Conservation (phyloP, 2,797 vertebrate species). For the Lophotriccus pileatus region DNA sequence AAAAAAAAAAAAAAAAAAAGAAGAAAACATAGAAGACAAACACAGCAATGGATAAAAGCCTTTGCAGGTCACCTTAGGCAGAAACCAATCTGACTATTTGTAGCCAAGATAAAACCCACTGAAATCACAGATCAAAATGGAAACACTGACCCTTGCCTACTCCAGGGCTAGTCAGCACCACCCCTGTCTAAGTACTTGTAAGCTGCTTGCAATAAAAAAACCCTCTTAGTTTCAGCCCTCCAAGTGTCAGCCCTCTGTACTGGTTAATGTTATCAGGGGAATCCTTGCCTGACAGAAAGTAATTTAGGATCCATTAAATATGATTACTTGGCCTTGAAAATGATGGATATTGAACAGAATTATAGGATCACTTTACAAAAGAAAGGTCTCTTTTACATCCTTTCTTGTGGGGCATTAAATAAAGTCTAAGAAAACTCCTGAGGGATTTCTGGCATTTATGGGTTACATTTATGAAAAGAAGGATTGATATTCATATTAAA, state of each 20-base stretch:
- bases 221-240: slow-evolving; percentile 54
- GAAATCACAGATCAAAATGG: slow-evolving; percentile 33
- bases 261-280: slow-evolving; percentile 77
- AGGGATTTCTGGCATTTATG: slow-evolving; percentile 71
- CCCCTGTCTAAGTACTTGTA: slow-evolving; percentile 35
- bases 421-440: slow-evolving; percentile 71
- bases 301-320: slow-evolving; percentile 82
- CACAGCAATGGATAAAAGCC: background rate
- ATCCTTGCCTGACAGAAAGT: slow-evolving; percentile 75
- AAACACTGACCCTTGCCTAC: slow-evolving; percentile 11
- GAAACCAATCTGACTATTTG: slow-evolving; percentile 39
- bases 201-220: slow-evolving; percentile 64
- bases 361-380: slow-evolving; percentile 79
- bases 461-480: slow-evolving; percentile 74
- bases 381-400: slow-evolving; percentile 78
- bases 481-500: slow-evolving; percentile 77
- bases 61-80: slow-evolving; percentile 30
- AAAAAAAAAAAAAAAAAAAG: no score
- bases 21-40: background rate
- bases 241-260: slow-evolving; percentile 62
- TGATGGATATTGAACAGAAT: slow-evolving; percentile 80
- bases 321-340: slow-evolving; percentile 81
- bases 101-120: slow-evolving; percentile 24
- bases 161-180: background rate
- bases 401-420: slow-evolving; percentile 77